Percentiles rank a stretch among this genome's conserved stretches.
Evolutionary conservation across 2,888 invertebrate genomes (phyloP).

Genomic region (Tenthredo scrophulariae): DNA sequence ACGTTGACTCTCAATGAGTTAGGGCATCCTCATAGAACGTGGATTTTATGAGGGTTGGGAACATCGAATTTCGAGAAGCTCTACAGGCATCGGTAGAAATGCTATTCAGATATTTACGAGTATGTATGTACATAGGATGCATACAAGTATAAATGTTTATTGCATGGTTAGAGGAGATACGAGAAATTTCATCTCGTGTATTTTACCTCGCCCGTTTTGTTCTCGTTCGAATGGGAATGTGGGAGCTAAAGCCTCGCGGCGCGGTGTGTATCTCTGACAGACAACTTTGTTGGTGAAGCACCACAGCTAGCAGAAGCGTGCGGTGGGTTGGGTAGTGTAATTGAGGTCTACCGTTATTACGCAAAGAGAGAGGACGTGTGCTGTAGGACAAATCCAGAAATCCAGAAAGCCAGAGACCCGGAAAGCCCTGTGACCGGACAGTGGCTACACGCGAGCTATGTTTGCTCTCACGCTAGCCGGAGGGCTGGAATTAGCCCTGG

Average conservation of each 20-base stretch:
- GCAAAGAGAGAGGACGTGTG: conserved; percentile 31
- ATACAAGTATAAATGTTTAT: not conserved
- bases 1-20: no score
- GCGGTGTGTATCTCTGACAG: conserved; percentile 22
- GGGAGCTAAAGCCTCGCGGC: not conserved
- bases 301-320: not conserved
- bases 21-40: not conserved
- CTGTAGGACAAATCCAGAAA: conserved; percentile 19
- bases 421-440: conserved; percentile 2
- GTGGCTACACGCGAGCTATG: not conserved
- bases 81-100: not conserved
- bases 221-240: not conserved
- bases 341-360: conserved; percentile 41
- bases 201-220: not conserved
- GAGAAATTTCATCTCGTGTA: not conserved
- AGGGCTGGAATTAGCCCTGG: conserved; percentile 13
- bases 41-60: not conserved
- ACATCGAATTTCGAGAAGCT: not conserved
- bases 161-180: not conserved
- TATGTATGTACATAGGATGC: not conserved
- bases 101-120: not conserved
- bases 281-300: conserved; percentile 44
- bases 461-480: conserved; percentile 13
- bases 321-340: conserved; percentile 23
- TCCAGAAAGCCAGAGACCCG: conserved; percentile 17